Evolutionary conservation across 2,113 vertebrate genomes (phyloP), one percentile per base, ranked within the genome.

Genomic region (Silurus meridionalis): DNA sequence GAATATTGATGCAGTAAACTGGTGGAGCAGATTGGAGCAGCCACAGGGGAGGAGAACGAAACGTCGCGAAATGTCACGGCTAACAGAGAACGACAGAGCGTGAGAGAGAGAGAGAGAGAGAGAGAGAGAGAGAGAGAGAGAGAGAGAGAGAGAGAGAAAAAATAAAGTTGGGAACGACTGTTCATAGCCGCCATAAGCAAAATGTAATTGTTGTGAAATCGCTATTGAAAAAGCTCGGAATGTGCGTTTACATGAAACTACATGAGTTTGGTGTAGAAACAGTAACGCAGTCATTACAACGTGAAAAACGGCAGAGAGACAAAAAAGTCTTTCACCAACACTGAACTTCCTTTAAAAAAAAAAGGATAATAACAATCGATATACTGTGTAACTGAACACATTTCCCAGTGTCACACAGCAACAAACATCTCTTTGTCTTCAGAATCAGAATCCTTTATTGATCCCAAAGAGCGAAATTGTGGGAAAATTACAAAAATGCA

Each of bases 1-100:
- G 58, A 89, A 92, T 92, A 92, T 90, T 87, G 90, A 94, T 89
- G 90, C 89, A 89, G 85, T 21, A 77, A 82, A 83, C 82, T 66
- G 85, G 23, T 14, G 58, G 75, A 85, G 86, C 93, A 94, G 92
- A 92, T 93, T 92, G 94, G 66, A 89, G 80, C 66, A 85, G 58
- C 89, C 14, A 86, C 92, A 87, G 91, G 78, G 58, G 87, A 77
- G 71, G 87, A 86, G 84, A 80, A 21, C 37, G 80, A 89, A 80
- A 71, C 2, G 6, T 72, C 60, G 71, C 28, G 77, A 66, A 87
- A 77, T 46, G 52, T 87, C 71, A 66, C 48, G 2, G 25, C 17
- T 15, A 28, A 86, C 82, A 66, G 37, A 37, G 37, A 37, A 37
- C 37, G 37, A 37, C 37, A 37, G 37, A 37, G 28, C 28, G 28